A percentile compares a stretch with the other conserved stretches of the same genome.
phyloP scores from a whole-genome alignment of 2,113 vertebrate genomes.

The Ciconia boyciana region DNA sequence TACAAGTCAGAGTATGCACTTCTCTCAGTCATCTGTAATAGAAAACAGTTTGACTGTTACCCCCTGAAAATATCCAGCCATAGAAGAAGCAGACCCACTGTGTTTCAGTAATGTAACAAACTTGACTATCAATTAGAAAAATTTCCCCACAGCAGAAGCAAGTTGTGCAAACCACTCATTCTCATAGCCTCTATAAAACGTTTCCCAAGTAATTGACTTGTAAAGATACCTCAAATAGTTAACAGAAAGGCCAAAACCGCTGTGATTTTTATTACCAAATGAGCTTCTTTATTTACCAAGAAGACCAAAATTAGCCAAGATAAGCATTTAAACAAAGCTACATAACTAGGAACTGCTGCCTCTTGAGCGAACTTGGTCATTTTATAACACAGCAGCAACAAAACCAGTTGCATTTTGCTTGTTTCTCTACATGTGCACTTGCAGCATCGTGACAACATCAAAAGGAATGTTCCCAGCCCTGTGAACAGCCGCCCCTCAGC shows the following conservation, averaged over 20 bases:
- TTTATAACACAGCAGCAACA: not conserved
- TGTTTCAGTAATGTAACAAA: not conserved
- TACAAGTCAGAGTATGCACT: not conserved
- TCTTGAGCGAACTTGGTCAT: not conserved
- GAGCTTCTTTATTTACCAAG: not conserved
- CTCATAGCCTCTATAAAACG: not conserved
- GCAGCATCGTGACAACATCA: constrained; percentile 1
- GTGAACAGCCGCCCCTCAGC: constrained; percentile 14
- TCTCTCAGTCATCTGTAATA: not conserved
- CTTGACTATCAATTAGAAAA: not conserved
- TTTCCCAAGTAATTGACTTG: not conserved
- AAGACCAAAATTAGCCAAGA: not conserved
- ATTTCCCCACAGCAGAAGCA: not conserved
- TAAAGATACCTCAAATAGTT: not conserved
- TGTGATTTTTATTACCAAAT: not conserved
- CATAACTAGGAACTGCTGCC: not conserved
- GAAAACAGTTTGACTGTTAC: not conserved
- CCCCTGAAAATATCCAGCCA: not conserved
- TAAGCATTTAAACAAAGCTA: not conserved
- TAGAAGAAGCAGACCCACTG: not conserved
- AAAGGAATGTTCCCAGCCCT: constrained; percentile 38
- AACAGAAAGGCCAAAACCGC: not conserved
- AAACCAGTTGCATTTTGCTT: not conserved
- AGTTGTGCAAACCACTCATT: not conserved
- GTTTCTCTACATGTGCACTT: constrained; percentile 1